Evolutionary conservation across 1,140 invertebrate genomes (phyloP).

Genomic region (Whitmania pigra): DNA sequence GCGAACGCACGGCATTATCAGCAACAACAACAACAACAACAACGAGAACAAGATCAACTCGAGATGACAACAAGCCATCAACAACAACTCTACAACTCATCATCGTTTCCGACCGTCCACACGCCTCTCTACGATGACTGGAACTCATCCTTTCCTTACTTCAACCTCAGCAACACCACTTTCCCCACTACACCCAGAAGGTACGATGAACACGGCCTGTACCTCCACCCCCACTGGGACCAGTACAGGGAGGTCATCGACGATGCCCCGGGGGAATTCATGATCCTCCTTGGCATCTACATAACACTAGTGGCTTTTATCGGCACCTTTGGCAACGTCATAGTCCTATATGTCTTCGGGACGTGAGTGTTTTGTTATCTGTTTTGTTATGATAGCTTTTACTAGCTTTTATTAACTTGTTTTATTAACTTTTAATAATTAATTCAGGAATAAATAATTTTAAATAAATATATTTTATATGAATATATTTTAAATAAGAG

Average conservation of each 20-base stretch:
- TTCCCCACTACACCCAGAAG: neutral
- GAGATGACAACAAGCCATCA: too few relatives aligned
- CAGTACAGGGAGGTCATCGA: conserved; percentile 12
- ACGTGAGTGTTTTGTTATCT: conserved; percentile 30
- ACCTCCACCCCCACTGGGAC: conserved; percentile 12
- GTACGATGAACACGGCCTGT: conserved; percentile 12
- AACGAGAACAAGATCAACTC: neutral
- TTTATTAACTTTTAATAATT: too few relatives aligned
- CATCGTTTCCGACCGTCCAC: too few relatives aligned
- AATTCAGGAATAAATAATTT: too few relatives aligned
- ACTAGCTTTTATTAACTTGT: neutral
- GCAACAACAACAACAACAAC: neutral
- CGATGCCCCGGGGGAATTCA: conserved; percentile 10
- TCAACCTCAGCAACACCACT: neutral
- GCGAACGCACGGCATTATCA: neutral
- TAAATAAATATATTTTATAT: too few relatives aligned
- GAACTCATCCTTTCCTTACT: neutral
- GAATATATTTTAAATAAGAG: too few relatives aligned
- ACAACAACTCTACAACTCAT: too few relatives aligned
- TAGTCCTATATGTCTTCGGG: conserved; percentile 72
- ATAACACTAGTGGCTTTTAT: conserved; percentile 16
- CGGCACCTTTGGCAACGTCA: conserved; percentile 49
- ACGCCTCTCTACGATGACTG: too few relatives aligned
- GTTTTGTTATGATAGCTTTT: too few relatives aligned
- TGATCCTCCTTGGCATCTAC: conserved; percentile 17